Percentiles rank a stretch among this genome's conserved stretches.
Evolutionary conservation across 2,888 invertebrate genomes (phyloP).

Genomic region (Eulithis testata): DNA sequence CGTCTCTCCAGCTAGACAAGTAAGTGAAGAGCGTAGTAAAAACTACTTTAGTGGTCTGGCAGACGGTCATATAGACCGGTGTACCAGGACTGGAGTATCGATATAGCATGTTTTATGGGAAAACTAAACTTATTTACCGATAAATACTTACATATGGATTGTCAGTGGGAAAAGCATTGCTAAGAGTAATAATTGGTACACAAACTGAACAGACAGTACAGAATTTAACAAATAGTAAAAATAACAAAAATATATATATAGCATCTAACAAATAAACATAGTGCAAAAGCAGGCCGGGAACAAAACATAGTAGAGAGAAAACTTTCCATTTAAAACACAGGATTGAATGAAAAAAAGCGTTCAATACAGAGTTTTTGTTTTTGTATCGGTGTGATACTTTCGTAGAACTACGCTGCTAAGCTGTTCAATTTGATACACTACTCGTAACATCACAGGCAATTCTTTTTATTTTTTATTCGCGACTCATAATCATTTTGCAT

Average conservation of each 20-base stretch:
- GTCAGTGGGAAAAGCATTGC: too few species aligned
- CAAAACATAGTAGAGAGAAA: conserved; percentile 12
- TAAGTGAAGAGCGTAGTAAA: conserved; percentile 5
- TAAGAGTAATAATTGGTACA: too few species aligned
- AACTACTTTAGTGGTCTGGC: not conserved
- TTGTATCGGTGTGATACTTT: conserved; percentile 15
- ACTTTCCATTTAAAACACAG: conserved; percentile 27
- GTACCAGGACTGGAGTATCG: too few species aligned
- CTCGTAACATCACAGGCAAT: not conserved
- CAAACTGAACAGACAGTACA: too few species aligned
- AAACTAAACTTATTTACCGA: too few species aligned
- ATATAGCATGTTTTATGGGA: too few species aligned
- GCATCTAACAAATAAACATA: not conserved
- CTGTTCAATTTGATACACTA: conserved; percentile 1
- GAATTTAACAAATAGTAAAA: too few species aligned
- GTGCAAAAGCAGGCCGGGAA: not conserved
- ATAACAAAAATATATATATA: too few species aligned
- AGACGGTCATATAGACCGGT: too few species aligned
- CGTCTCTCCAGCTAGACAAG: not conserved
- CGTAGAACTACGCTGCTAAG: not conserved
- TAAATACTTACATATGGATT: too few species aligned
- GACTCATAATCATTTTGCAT: too few species aligned
- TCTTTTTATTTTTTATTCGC: too few species aligned
- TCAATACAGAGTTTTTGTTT: conserved; percentile 22
- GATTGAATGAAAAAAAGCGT: conserved; percentile 28